phyloP scores from a whole-genome alignment of 2,797 vertebrate species.

The Gymnoscopelus microlampas region DNA sequence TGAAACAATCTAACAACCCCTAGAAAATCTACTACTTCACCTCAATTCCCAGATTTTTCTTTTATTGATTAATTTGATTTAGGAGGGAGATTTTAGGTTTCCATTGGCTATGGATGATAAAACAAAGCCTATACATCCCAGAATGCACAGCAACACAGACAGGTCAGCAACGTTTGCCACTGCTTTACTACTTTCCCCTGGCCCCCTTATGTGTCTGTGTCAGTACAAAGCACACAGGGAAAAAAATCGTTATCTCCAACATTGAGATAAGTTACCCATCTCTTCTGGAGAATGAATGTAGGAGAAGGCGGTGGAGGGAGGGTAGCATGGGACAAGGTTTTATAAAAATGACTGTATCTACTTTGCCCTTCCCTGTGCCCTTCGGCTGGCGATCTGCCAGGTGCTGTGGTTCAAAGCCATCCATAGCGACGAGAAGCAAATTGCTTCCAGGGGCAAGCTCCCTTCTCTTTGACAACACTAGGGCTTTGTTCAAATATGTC shows the following conservation, averaged over 20 bases:
- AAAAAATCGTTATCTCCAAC: constrained; percentile 2
- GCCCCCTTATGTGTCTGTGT: neutral
- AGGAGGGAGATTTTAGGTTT: constrained; percentile 6
- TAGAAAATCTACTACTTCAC: constrained; percentile 10
- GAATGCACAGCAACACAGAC: neutral
- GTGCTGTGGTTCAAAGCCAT: constrained; percentile 6
- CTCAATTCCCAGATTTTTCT: neutral
- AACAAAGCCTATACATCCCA: neutral
- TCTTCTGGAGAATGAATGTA: constrained; percentile 24
- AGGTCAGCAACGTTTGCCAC: neutral
- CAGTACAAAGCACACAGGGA: too few species aligned
- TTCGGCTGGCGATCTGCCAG: constrained; percentile 12
- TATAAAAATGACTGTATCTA: neutral
- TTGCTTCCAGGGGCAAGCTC: constrained; percentile 2
- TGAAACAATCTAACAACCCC: neutral
- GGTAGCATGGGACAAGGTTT: neutral
- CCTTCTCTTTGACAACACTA: too few species aligned
- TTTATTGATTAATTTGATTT: too few species aligned
- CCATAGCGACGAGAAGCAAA: constrained; percentile 7
- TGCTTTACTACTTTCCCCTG: neutral
- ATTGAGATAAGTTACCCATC: constrained; percentile 32
- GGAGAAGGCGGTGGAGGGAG: neutral
- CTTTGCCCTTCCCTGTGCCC: constrained; percentile 15
- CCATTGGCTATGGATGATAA: constrained; percentile 16
- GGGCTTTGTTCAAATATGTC: too few species aligned